Evolutionary conservation across 2,888 invertebrate species (phyloP), one percentile per base, ranked within the genome.

Genomic region (Hesperia comma): DNA sequence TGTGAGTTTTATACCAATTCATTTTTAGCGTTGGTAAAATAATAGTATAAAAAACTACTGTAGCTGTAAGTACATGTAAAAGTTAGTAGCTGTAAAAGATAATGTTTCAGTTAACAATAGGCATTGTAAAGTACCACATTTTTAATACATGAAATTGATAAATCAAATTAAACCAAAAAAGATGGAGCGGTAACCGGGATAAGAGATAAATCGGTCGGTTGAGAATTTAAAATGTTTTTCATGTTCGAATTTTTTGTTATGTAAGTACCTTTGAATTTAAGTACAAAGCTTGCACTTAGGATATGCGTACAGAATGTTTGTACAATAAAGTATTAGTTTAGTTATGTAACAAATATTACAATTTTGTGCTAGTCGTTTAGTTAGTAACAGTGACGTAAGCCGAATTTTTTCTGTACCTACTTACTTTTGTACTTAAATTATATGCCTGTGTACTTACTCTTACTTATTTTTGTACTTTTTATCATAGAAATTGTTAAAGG

Each of bases 351-450:
- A 51, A 51, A 14, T 51, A 21, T 51, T 46, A 51, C 19, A 21
- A 21, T 21, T 4, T 21, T 51, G 21, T 51, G 21, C 51, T 51
- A 51, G 51, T 51, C 51, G 51, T 21, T 51, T 51, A 21, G 4
- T n/a, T 14, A 51, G 3, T 6, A 5, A 46, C 17, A 46, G 5
- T 46, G 15, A 17, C 15, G 5, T 46, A 17, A 17, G 37, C 37
- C 43, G 4, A 46, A 12, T 7, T 46, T 15, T 8, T 46, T 46
- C 7, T 46, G 43, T 43, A 6, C 8, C 15, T 43, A 15, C 12
- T 15, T 43, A 2, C 6, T 43, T 43, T 6, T 43, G 43, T 43
- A 43, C 15, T 43, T 43, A 15, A n/a, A 1, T 43, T 43, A 33
- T 7, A 6, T 8, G 6, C 6, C 33, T 33, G 7, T 37, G 37